Percentiles rank a stretch among this genome's conserved stretches.
Evolutionary conservation across 1,140 invertebrate genomes (phyloP).

Genomic region (Megalonaias nervosa): DNA sequence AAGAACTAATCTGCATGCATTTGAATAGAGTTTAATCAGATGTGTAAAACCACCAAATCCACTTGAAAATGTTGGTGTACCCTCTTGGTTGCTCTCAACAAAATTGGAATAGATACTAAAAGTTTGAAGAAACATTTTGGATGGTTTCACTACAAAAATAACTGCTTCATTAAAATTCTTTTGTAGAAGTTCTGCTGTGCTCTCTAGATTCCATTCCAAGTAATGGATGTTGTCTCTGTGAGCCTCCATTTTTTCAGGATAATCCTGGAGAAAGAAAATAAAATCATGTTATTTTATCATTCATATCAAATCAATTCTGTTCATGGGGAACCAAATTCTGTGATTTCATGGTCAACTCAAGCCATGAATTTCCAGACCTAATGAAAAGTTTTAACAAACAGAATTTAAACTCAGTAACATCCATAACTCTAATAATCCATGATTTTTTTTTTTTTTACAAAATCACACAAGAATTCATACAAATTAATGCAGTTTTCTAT

Average conservation of each 20-base stretch:
- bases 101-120: slow-evolving; percentile 92
- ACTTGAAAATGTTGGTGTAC: slow-evolving; percentile 76
- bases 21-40: slow-evolving; percentile 72
- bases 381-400: too few species aligned
- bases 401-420: too few species aligned
- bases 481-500: too few species aligned
- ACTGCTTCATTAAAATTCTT: slow-evolving; percentile 80
- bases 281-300: slow-evolving; percentile 15
- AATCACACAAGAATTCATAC: too few species aligned
- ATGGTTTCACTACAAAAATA: slow-evolving; percentile 83
- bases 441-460: too few species aligned
- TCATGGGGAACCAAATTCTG: too few species aligned
- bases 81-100: slow-evolving; percentile 80
- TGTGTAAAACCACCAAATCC: slow-evolving; percentile 70
- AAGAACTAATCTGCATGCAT: slow-evolving; percentile 19
- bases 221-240: slow-evolving; percentile 83
- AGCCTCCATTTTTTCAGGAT: slow-evolving; percentile 82
- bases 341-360: too few species aligned
- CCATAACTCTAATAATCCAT: too few species aligned
- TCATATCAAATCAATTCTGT: background rate
- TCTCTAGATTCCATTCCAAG: slow-evolving; percentile 84
- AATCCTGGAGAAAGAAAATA: slow-evolving; percentile 77
- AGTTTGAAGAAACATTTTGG: slow-evolving; percentile 84
- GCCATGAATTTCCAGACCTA: too few species aligned
- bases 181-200: slow-evolving; percentile 79